Evolutionary conservation across 2,797 vertebrate genomes (phyloP), one percentile per base, ranked within the genome.

Genomic region (Cynodonichthys magdalenae): DNA sequence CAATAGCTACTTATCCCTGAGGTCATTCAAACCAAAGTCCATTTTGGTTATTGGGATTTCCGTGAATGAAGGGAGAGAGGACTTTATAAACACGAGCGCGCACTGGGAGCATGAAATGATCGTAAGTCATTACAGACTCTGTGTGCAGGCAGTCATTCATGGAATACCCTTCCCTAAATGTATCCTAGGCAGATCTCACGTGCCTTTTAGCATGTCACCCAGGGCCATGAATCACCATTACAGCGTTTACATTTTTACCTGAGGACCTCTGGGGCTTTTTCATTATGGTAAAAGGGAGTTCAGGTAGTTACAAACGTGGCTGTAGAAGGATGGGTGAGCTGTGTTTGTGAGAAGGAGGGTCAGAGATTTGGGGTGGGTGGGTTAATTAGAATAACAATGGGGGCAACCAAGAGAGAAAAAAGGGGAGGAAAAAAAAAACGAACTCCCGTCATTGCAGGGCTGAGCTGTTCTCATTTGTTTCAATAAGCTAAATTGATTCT

Each of bases 401-500:
- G 85, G 80, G 84, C 34, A 56, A 75, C 83, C 79, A 81, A 83
- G 87, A 83, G 82, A 85, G 77, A 63, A 77, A 73, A 17, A 46
- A 3, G 45, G 44, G 55, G 17, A 70, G 70, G 44, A 0, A 2
- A 17, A 66, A 72, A 50, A 53, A 49, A 49, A 44, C 20, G 52
- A 59, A 70, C 60, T 63, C 49, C 18, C 36, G 39, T 77, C 51
- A 81, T 79, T 86, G 82, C 82, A 77, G 69, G 66, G 82, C 81
- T 61, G 81, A 86, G 80, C 80, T 60, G 71, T 83, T 85, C 91
- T 92, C 90, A 92, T 94, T 93, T 93, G 88, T 94, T 94, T 93
- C 90, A 91, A 91, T 92, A 92, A 92, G 82, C 77, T 90, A 90
- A 93, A 93, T 93, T 92, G 92, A 93, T 93, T 93, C 87, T 74